A percentile compares a stretch with the other conserved stretches of the same genome.
These are phyloP conservation scores for Acrocephalus kingi DNA, from an alignment of 2,113 vertebrate species.

Conservation along the genomic window DNA sequence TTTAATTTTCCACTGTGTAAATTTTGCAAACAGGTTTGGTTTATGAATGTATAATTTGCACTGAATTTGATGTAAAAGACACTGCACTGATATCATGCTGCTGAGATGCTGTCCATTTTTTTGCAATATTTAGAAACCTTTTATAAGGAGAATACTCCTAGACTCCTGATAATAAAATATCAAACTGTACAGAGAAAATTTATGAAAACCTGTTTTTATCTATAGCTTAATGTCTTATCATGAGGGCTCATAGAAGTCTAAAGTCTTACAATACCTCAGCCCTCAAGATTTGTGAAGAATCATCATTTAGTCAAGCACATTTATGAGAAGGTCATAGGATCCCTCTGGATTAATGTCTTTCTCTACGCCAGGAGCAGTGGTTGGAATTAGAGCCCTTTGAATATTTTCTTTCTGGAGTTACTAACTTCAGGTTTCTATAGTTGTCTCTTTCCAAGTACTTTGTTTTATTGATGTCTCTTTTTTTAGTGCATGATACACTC, in stretches of 20 bases:
- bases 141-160: neutral
- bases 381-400: neutral
- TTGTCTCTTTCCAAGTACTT: neutral
- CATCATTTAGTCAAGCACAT: neutral
- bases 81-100: neutral
- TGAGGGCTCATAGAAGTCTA: neutral
- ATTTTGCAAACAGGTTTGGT: neutral
- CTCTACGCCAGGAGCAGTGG: neutral
- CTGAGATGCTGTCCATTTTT: neutral
- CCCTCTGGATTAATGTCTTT: neutral
- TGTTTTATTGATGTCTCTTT: neutral
- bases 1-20: neutral
- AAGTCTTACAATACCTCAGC: neutral
- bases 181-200: neutral
- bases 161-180: neutral
- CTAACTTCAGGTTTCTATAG: neutral
- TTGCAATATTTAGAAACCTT: neutral
- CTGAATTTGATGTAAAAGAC: neutral
- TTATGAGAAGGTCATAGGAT: neutral
- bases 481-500: neutral
- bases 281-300: neutral
- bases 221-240: neutral
- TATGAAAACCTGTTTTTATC: neutral
- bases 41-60: neutral
- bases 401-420: neutral